A percentile compares a stretch with the other conserved stretches of the same genome.
These are phyloP conservation scores for Anagyrus pseudococci DNA, from an alignment of 2,888 invertebrate species.

Conservation along the genomic window DNA sequence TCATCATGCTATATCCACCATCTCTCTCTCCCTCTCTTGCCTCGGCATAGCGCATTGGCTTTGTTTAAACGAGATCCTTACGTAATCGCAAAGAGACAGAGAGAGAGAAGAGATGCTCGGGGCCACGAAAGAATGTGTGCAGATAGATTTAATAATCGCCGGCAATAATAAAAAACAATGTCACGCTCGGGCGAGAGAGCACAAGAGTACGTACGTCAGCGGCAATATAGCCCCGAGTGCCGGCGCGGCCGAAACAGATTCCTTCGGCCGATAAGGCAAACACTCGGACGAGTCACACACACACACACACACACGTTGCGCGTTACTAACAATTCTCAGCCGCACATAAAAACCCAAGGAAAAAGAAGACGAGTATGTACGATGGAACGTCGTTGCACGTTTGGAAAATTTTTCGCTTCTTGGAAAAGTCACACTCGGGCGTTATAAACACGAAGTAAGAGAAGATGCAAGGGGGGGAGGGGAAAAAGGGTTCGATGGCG, in stretches of 20 bases:
- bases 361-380: too few relatives aligned
- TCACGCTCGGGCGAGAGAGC: not conserved
- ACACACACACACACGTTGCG: not conserved
- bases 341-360: too few relatives aligned
- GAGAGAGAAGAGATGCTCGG: too few relatives aligned
- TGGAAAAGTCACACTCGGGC: not conserved
- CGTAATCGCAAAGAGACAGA: too few relatives aligned
- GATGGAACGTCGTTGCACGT: too few relatives aligned
- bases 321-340: not conserved
- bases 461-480: not conserved
- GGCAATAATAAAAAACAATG: conserved; percentile 1
- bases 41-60: not conserved
- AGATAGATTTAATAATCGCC: conserved; percentile 1
- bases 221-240: too few relatives aligned
- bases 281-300: not conserved
- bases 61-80: conserved; percentile 7
- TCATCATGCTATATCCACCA: not conserved
- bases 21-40: too few relatives aligned
- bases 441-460: not conserved
- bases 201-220: too few relatives aligned
- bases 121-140: not conserved
- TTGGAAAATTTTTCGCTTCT: not conserved
- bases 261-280: too few relatives aligned
- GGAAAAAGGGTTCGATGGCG: too few relatives aligned
- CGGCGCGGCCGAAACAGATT: too few relatives aligned